A percentile compares a stretch with the other conserved stretches of the same genome.
These are phyloP conservation scores for Seira ritae DNA, from an alignment of 2,888 invertebrate species.

Conservation along the genomic window DNA sequence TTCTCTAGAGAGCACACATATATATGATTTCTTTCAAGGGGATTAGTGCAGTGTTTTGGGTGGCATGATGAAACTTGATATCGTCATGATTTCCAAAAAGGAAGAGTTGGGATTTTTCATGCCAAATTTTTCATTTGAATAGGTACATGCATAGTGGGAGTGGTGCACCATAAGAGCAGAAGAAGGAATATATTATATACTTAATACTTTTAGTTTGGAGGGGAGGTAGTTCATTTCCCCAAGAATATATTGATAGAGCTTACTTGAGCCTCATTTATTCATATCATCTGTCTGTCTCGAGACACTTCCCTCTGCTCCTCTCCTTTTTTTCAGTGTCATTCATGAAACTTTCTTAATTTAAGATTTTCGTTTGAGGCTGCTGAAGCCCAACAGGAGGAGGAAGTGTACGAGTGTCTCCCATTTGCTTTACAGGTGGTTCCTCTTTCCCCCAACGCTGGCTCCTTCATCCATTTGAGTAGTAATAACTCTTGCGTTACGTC, in stretches of 20 bases:
- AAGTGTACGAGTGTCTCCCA: too few species aligned
- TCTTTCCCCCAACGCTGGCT: too few species aligned
- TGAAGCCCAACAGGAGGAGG: not conserved
- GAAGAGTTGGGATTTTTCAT: too few species aligned
- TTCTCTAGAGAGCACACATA: constrained; percentile 53
- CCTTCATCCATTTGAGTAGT: too few species aligned
- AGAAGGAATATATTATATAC: too few species aligned
- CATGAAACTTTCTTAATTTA: not conserved
- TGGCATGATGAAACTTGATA: not conserved
- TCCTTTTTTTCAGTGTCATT: not conserved
- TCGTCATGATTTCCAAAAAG: too few species aligned
- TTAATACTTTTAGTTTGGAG: not conserved
- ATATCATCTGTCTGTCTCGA: not conserved
- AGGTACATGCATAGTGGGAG: too few species aligned
- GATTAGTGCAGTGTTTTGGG: constrained; percentile 35
- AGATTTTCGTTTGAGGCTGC: not conserved
- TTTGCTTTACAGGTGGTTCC: too few species aligned
- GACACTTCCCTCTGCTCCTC: not conserved
- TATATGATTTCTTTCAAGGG: constrained; percentile 27
- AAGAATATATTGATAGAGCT: not conserved
- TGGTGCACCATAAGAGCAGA: not conserved
- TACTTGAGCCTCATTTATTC: constrained; percentile 7
- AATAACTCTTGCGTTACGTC: too few species aligned
- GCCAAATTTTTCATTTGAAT: too few species aligned
- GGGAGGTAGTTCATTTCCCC: not conserved